Evolutionary conservation across 30 jellyfish, hydroid and myxozoan genomes (phyloP), one percentile per base, ranked within the genome.

Genomic region (Haliclystus octoradiatus): DNA sequence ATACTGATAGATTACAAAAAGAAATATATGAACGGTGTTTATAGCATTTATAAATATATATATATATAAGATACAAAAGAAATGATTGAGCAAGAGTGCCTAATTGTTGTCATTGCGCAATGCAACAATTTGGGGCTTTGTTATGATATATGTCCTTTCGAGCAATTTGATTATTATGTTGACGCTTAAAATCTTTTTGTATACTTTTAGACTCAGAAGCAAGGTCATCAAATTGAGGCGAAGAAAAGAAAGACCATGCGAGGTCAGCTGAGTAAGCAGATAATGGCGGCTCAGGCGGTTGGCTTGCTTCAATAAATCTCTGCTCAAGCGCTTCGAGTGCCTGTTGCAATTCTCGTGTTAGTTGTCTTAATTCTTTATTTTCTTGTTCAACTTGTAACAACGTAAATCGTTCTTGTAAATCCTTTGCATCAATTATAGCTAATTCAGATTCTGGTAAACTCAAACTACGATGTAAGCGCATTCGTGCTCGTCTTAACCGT

Each of bases 371-470:
- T 57, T 89, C 98, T 29, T 83, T 84, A 60, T 89, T 89, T 60
- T 89, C 98, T 52, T 89, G 98, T 64, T 89, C 98, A 24, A 89
- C 88, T 60, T 89, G 98, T 68, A 89, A 52, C 66, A 95, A 78
- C 33, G 95, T 50, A 69, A 89, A 89, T 22, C 98, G 80, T 57
- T 89, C 98, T 62, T 81, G 95, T 69, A 89, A 68, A 49, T 81
- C 98, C 19, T 71, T 72, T 2, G 95, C 98, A 61, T 81, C 88
- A 33, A 89, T 27, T 0, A 76, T 75, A 35, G 98, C 93, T 26
- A 89, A 67, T 51, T 89, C 98, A 2, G 95, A 81, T 63, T 89
- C 98, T 2, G 98, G 98, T 26, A 89, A 83, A 70, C 98, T 89
- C 28, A 89, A 71, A 1, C 95, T 89, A 53, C 97, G 73, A 73